Percentiles rank a stretch among this genome's conserved stretches.
Evolutionary conservation across 2,797 vertebrate species (phyloP).

Genomic region (Manis pentadactyla): DNA sequence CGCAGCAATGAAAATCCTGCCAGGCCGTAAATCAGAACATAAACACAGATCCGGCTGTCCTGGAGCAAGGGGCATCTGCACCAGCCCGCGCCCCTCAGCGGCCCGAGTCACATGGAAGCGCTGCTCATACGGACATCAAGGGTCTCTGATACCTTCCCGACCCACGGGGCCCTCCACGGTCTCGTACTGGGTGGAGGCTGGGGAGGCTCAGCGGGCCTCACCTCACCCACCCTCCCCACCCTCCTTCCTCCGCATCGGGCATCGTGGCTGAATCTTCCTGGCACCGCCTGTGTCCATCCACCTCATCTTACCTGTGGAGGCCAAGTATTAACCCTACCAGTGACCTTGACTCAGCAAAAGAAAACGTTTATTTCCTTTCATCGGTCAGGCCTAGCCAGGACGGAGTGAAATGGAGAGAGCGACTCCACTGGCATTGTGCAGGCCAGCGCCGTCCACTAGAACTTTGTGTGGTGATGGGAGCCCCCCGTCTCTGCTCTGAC

Average conservation of each 20-base stretch:
- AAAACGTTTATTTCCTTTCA: neutral
- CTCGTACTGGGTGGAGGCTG: too few relatives aligned
- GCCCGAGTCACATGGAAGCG: accelerated
- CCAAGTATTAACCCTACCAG: neutral
- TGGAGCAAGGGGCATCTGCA: neutral
- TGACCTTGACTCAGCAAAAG: neutral
- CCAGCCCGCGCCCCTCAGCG: accelerated
- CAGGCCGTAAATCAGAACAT: slow-evolving; percentile 52
- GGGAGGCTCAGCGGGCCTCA: accelerated
- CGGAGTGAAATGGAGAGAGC: neutral
- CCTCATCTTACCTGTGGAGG: accelerated
- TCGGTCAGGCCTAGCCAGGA: neutral
- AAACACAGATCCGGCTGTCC: neutral
- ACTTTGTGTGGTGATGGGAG: neutral
- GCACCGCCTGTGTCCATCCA: accelerated
- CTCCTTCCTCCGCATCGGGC: neutral
- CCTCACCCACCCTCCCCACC: accelerated
- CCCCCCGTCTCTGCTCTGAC: neutral
- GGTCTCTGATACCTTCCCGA: neutral
- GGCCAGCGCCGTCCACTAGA: accelerated
- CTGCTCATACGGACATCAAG: accelerated
- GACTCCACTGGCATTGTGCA: accelerated
- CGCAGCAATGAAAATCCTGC: neutral
- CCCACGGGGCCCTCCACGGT: too few relatives aligned
- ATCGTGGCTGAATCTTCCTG: neutral